Evolutionary conservation across 2,113 vertebrate genomes (phyloP), one percentile per base, ranked within the genome.

Genomic region (Solea solea): DNA sequence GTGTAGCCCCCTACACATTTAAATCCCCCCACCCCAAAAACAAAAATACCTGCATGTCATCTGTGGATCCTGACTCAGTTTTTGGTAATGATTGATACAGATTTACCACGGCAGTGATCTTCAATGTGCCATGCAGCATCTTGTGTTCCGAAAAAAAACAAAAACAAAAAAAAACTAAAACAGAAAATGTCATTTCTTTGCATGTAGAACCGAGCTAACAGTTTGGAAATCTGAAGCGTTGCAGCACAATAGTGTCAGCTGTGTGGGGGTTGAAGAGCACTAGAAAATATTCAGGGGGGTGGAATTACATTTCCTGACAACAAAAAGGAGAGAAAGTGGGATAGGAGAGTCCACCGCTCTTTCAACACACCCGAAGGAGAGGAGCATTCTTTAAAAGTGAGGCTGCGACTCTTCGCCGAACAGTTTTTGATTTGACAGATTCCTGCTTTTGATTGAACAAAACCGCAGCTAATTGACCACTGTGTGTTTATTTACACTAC

Each of bases 201-300:
- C 21, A 15, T 16, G 11, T 13, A 16, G 60, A 50, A 58, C 51
- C 67, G 12, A 56, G 56, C 73, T 70, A 78, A 64, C 81, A 72
- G 51, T 88, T 72, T 74, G 63, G 12, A 21, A 21, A 69, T 88
- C 61, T 74, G 27, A 82, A 49, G 65, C 1, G 27, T 63, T 7
- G n/a, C 70, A 34, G 44, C 50, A 64, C 57, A 69, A 51, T 59
- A 54, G 62, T 41, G 62, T 34, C 8, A 46, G 45, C 57, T 49
- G 41, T 57, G 74, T 50, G 68, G 57, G 66, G 71, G 65, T 9
- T 69, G 74, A 34, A 34, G 48, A 68, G 55, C 16, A 50, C 55
- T 67, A 58, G 39, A 54, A 72, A 74, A 71, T 63, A 70, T 84
- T 78, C 53, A 63, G 61, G 11, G 53, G 50, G 50, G 53, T 44